Base-by-base conservation (phyloP, 2,888 invertebrate species). In the Drosophila macrospina region DNA sequence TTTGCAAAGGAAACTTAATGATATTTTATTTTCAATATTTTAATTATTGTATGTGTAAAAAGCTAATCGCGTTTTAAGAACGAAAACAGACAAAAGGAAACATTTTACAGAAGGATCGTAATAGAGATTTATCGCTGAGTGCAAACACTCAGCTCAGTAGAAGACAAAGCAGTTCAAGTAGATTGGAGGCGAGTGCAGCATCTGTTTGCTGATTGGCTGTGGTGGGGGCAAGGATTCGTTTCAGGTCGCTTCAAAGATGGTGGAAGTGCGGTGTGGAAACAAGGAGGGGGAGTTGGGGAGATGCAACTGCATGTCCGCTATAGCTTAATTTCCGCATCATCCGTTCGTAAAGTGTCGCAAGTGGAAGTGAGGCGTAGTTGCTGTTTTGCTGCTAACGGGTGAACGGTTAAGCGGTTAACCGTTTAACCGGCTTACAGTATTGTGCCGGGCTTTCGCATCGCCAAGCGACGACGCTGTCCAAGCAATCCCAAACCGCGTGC, bases 401-500 rank as follows among this genome's bases (percentile, higher is more conserved):
- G 36, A 15, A 45, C 44, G 52, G 44, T 37, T 16, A 20, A 13
- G 5, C 52, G 61, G 55, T 57, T 51, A 54, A 61, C 37, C 50
- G 69, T 5, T 62, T 26, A n/a, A n/a, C 48, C 37, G 52, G 36
- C 15, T 71, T 74, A 74, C 78, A 74, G 74, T 16, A 93, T 91
- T 65, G 93, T 93, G 75, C 93, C 94, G 2, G 94, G 94, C 76
- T 93, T 93, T 89, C 94, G 92, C 37, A 93, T 90, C 28, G 94
- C 94, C 84, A 96, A 93, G 90, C 96, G 94, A 88, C 95, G 93
- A 78, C 96, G 93, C 47, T 95, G 94, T 2, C 95, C 95, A 48
- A 96, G 92, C 32, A 96, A 93, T 37, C 96, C 95, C 36, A 95
- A 92, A 0, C 95, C 95, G 67, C 94, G 93, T 30, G 95, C 94